Percentiles rank a stretch among this genome's conserved stretches.
Conservation (phyloP, 2,888 invertebrate species). For the Copidosoma aretas region DNA sequence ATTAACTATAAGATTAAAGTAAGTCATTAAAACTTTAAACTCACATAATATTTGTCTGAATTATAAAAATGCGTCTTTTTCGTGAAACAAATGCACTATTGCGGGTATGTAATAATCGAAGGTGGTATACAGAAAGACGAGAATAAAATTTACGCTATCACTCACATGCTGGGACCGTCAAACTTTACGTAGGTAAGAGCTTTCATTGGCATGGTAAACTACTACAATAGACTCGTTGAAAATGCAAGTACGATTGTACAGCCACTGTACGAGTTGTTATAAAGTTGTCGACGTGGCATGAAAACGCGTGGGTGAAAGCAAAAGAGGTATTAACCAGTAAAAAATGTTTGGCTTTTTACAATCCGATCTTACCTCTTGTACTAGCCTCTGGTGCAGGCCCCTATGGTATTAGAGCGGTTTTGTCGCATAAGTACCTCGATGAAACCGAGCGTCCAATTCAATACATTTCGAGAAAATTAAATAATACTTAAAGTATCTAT, state of each 20-base stretch:
- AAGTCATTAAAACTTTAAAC: neutral
- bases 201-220: constrained; percentile 32
- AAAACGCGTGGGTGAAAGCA: constrained; percentile 13
- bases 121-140: constrained; percentile 26
- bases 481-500: constrained; percentile 5
- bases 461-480: constrained; percentile 3
- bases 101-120: constrained; percentile 31
- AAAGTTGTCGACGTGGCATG: neutral
- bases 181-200: constrained; percentile 26
- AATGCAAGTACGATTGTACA: constrained; percentile 20
- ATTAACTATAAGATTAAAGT: neutral
- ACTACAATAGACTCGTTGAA: constrained; percentile 25
- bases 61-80: constrained; percentile 26
- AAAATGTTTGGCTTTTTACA: constrained; percentile 39
- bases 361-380: neutral
- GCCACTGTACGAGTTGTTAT: constrained; percentile 6
- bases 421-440: constrained; percentile 1
- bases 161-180: constrained; percentile 42
- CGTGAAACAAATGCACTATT: constrained; percentile 22
- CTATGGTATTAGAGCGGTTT: constrained; percentile 4
- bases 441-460: constrained; percentile 7
- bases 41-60: constrained; percentile 23
- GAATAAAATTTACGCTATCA: constrained; percentile 34
- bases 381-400: constrained; percentile 1
- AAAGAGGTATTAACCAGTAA: constrained; percentile 45